Evolutionary conservation across 2,797 vertebrate species (phyloP).

Genomic region (Nannoperca obscura): DNA sequence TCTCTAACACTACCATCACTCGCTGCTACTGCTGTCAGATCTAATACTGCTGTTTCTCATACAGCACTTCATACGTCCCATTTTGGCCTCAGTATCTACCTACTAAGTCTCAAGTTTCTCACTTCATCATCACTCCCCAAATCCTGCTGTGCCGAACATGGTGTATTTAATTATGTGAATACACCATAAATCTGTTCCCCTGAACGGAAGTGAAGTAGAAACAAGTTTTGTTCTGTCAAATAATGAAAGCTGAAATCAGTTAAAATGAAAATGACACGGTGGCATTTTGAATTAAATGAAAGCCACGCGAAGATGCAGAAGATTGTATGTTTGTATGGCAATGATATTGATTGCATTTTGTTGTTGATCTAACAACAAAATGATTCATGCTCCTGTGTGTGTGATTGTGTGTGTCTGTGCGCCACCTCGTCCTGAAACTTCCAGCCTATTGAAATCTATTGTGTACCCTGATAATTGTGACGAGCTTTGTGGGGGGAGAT

Average conservation of each 20-base stretch:
- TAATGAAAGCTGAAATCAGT: no score
- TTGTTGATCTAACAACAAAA: slow-evolving; percentile 19
- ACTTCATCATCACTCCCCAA: neutral
- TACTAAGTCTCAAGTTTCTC: neutral
- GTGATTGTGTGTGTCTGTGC: slow-evolving; percentile 56
- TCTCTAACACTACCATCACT: neutral
- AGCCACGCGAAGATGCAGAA: neutral
- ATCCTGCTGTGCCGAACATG: neutral
- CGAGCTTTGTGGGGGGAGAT: slow-evolving; percentile 92
- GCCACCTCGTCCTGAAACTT: slow-evolving; percentile 89
- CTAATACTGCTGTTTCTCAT: no score
- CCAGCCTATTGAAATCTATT: slow-evolving; percentile 92
- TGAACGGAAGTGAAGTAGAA: slow-evolving; percentile 1
- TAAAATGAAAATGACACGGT: neutral
- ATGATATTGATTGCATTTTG: slow-evolving; percentile 47
- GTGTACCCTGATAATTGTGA: slow-evolving; percentile 91
- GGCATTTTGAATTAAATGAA: slow-evolving; percentile 1
- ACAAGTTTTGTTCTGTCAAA: neutral
- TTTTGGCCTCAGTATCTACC: neutral
- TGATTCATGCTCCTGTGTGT: neutral
- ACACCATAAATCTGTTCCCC: neutral
- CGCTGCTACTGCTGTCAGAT: neutral
- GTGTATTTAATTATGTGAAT: neutral
- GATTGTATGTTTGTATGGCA: neutral
- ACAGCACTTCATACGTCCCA: neutral